Percentiles rank a stretch among this genome's conserved stretches.
phyloP scores from a whole-genome alignment of 2,888 invertebrate genomes.

The Cantharis flavilabris region DNA sequence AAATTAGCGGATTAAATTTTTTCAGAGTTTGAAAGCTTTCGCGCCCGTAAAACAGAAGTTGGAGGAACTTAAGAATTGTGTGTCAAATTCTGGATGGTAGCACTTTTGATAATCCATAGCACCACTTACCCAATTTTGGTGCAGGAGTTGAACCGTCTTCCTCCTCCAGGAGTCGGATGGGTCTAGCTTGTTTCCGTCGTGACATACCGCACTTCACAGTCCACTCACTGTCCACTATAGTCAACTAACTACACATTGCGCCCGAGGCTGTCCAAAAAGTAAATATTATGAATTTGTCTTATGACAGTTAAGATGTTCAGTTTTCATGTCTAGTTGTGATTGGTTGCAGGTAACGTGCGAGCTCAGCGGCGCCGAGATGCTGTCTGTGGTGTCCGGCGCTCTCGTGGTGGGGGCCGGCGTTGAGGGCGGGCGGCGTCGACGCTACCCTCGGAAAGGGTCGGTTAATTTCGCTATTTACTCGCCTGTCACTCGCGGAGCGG shows the following conservation, averaged over 20 bases:
- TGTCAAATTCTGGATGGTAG: background rate
- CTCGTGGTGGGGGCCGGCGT: slow-evolving; percentile 50
- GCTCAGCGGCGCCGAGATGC: slow-evolving; percentile 56
- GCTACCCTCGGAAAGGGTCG: slow-evolving; percentile 53
- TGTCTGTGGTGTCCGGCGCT: slow-evolving; percentile 53
- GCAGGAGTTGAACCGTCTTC: slow-evolving; percentile 50
- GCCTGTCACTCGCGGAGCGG: slow-evolving; percentile 37
- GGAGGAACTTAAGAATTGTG: background rate
- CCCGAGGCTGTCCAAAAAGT: slow-evolving; percentile 27
- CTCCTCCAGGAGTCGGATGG: slow-evolving; percentile 59
- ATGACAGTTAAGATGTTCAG: slow-evolving; percentile 39
- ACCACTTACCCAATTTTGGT: slow-evolving; percentile 43
- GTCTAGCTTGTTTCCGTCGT: slow-evolving; percentile 61
- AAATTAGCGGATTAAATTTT: background rate
- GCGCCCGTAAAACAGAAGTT: background rate
- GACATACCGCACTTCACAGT: slow-evolving; percentile 54
- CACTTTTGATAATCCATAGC: slow-evolving; percentile 13
- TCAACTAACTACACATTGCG: slow-evolving; percentile 35
- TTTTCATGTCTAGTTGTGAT: slow-evolving; percentile 42
- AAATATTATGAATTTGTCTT: slow-evolving; percentile 31
- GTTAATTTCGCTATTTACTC: slow-evolving; percentile 43
- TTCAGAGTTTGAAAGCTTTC: background rate
- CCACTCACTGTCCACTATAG: slow-evolving; percentile 40
- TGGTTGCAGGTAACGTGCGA: slow-evolving; percentile 52
- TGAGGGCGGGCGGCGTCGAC: slow-evolving; percentile 52